Evolutionary conservation across 2,113 vertebrate species (phyloP).

Genomic region (Suricata suricatta): DNA sequence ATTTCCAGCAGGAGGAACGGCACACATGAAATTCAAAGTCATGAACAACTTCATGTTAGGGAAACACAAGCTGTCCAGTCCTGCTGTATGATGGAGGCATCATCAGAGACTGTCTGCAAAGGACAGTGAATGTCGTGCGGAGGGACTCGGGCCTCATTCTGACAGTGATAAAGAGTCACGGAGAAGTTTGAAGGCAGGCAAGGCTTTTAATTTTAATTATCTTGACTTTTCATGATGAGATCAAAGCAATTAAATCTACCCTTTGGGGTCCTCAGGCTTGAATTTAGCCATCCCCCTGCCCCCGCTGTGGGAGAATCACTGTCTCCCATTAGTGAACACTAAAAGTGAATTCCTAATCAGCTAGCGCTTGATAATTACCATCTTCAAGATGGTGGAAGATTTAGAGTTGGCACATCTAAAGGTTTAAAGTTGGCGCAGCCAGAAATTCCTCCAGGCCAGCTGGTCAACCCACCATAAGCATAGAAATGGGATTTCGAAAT

Average conservation of each 20-base stretch:
- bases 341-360: neutral
- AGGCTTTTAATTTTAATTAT: neutral
- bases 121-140: neutral
- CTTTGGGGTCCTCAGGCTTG: neutral
- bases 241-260: neutral
- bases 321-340: neutral
- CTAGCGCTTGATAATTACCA: neutral
- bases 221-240: neutral
- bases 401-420: slow-evolving; percentile 11
- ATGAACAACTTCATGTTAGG: neutral
- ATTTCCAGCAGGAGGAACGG: neutral
- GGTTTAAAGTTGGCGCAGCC: neutral
- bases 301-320: neutral
- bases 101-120: neutral
- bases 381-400: neutral
- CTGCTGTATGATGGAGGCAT: neutral
- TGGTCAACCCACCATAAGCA: slow-evolving; percentile 36
- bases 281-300: too few relatives aligned
- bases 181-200: neutral
- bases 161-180: neutral
- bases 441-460: slow-evolving; percentile 57
- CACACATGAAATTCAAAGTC: neutral
- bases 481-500: slow-evolving; percentile 35
- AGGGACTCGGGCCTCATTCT: neutral
- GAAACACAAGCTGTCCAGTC: neutral